A percentile compares a stretch with the other conserved stretches of the same genome.
These are phyloP conservation scores for Ephestia elutella DNA, from an alignment of 1,140 invertebrate species.

Conservation along the genomic window DNA sequence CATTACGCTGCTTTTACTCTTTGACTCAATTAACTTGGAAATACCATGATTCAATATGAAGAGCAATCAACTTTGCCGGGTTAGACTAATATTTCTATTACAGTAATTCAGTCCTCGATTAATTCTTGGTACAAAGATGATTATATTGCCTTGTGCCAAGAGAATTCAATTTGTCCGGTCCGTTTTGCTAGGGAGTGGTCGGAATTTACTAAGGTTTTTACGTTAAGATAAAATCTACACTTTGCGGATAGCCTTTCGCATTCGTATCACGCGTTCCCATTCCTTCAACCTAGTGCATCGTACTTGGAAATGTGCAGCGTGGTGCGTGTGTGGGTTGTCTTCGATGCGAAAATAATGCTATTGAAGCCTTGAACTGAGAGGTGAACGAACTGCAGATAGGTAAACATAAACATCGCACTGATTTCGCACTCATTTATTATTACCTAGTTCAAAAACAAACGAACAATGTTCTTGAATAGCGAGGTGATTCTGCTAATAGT, in stretches of 20 bases:
- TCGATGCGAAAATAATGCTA: conserved; percentile 46
- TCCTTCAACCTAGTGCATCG: conserved; percentile 57
- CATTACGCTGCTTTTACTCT: background rate
- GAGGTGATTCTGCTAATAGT: conserved; percentile 26
- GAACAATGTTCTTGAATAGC: conserved; percentile 24
- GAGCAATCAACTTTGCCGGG: conserved; percentile 5
- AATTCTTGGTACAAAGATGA: conserved; percentile 32
- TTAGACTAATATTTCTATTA: conserved; percentile 22
- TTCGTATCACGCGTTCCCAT: conserved; percentile 60
- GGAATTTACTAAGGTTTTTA: conserved; percentile 39
- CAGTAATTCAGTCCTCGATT: conserved; percentile 21
- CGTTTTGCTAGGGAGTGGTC: conserved; percentile 44
- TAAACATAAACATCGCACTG: conserved; percentile 52
- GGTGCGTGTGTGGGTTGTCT: conserved; percentile 38
- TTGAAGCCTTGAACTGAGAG: conserved; percentile 48
- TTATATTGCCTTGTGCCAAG: conserved; percentile 22
- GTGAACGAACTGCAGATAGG: conserved; percentile 48
- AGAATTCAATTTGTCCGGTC: conserved; percentile 50
- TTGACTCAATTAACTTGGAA: background rate
- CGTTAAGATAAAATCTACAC: conserved; percentile 53
- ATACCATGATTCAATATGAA: background rate
- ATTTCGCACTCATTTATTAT: conserved; percentile 49
- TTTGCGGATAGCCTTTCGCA: conserved; percentile 41
- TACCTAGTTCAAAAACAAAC: conserved; percentile 26
- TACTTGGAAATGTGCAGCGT: conserved; percentile 56